A percentile compares a stretch with the other conserved stretches of the same genome.
phyloP scores from a whole-genome alignment of 2,797 vertebrate genomes.

The Pseudotriccus pelzelni region DNA sequence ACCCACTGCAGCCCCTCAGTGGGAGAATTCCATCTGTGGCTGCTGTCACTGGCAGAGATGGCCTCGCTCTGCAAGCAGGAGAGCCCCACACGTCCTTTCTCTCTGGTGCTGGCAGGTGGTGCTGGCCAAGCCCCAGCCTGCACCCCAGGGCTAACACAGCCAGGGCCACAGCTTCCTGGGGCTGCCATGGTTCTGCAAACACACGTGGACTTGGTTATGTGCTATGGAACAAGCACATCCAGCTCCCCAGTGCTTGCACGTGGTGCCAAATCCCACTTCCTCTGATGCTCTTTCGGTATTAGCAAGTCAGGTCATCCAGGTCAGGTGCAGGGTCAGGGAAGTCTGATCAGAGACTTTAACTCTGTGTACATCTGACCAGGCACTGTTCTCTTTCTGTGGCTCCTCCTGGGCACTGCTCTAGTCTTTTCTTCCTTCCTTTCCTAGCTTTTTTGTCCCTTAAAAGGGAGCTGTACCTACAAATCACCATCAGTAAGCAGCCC shows the following conservation, averaged over 20 bases:
- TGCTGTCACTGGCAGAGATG: not conserved
- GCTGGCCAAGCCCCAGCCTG: not conserved
- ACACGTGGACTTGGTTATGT: not conserved
- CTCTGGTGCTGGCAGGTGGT: not conserved
- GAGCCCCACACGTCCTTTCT: rapidly evolving
- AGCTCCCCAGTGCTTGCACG: not conserved
- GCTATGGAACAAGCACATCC: not conserved
- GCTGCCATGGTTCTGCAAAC: not conserved
- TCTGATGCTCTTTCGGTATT: slow-evolving; percentile 35
- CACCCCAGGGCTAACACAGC: not conserved
- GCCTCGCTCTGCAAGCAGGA: not conserved
- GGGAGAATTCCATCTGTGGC: rapidly evolving
- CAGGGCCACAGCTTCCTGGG: not conserved
- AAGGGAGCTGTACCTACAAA: not conserved
- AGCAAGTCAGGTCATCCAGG: not conserved
- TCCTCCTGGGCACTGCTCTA: not conserved
- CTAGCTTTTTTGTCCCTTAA: not conserved
- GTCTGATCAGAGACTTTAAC: not conserved
- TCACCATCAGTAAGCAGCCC: not conserved
- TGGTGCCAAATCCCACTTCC: not conserved
- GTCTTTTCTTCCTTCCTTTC: not conserved
- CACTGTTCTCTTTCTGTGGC: not conserved
- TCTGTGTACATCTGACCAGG: not conserved
- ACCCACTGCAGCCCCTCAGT: not conserved
- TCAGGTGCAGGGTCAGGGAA: slow-evolving; percentile 8